Evolutionary conservation across 2,113 vertebrate species (phyloP).

Genomic region (Hoplias malabaricus): DNA sequence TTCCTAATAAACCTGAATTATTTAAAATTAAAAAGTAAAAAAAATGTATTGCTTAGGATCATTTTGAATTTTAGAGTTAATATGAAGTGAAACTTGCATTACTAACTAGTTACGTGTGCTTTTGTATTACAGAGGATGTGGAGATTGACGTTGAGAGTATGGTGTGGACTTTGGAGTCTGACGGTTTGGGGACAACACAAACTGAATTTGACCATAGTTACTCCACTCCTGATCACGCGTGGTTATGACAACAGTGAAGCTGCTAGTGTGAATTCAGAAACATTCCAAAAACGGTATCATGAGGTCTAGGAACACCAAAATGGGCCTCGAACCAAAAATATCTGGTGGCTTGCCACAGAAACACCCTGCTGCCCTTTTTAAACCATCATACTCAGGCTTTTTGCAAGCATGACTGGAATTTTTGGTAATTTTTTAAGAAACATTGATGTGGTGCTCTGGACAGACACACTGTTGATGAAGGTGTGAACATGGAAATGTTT

Average conservation of each 20-base stretch:
- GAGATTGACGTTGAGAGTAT: constrained; percentile 87
- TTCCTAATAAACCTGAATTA: no score
- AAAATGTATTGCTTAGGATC: background rate
- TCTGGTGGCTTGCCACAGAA: constrained; percentile 21
- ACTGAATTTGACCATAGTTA: constrained; percentile 85
- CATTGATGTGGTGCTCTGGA: constrained; percentile 16
- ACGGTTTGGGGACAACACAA: constrained; percentile 70
- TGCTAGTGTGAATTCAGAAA: constrained; percentile 9
- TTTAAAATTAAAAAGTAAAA: no score
- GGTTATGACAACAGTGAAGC: constrained; percentile 72
- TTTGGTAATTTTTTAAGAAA: constrained; percentile 4
- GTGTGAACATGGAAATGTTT: background rate
- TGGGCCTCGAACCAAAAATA: constrained; percentile 15
- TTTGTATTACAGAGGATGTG: constrained; percentile 79
- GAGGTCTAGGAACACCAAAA: background rate
- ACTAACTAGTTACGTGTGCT: background rate
- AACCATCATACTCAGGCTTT: constrained; percentile 21
- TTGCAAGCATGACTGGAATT: constrained; percentile 35
- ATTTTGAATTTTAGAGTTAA: background rate
- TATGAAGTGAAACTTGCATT: background rate
- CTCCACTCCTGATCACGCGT: constrained; percentile 72
- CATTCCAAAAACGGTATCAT: constrained; percentile 51
- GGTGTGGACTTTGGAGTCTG: constrained; percentile 75
- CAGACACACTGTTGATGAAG: constrained; percentile 6
- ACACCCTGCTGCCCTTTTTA: constrained; percentile 10